These are phyloP conservation scores for Sylvia borin DNA, from an alignment of 2,797 vertebrate genomes.

Conservation along the genomic window DNA sequence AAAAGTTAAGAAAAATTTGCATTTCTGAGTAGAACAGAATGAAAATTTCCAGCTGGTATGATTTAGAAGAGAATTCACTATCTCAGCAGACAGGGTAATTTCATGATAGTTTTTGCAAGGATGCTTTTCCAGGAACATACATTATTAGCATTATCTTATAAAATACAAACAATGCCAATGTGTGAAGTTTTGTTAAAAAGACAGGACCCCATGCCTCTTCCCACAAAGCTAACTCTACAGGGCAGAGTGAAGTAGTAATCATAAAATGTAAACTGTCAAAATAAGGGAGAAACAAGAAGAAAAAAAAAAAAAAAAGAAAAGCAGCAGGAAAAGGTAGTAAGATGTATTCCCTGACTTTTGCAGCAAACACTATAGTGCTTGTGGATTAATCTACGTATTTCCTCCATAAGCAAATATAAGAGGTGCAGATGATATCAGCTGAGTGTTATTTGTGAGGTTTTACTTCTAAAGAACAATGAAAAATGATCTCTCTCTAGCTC, in stretches of 20 bases:
- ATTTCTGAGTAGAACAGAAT: neutral
- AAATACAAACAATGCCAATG: neutral
- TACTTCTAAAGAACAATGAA: neutral
- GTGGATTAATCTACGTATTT: neutral
- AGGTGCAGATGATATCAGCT: neutral
- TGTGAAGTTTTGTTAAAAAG: neutral
- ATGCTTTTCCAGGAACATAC: neutral
- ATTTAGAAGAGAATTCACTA: neutral
- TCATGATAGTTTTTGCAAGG: neutral
- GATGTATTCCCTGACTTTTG: neutral
- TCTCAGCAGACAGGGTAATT: neutral
- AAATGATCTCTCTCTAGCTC: neutral
- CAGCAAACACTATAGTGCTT: neutral
- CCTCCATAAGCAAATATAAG: neutral
- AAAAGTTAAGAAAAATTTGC: neutral
- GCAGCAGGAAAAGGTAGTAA: neutral
- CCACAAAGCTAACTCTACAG: neutral
- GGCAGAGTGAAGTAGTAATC: neutral
- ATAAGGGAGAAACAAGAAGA: neutral
- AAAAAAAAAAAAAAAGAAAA: too few relatives aligned
- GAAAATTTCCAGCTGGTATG: neutral
- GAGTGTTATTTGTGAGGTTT: neutral
- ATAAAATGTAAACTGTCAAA: neutral
- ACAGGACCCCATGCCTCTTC: neutral
- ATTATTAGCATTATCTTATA: neutral